Percentiles rank a stretch among this genome's conserved stretches.
These are phyloP conservation scores for Tamias sibiricus DNA, from an alignment of 2,113 vertebrate genomes.

Conservation along the genomic window DNA sequence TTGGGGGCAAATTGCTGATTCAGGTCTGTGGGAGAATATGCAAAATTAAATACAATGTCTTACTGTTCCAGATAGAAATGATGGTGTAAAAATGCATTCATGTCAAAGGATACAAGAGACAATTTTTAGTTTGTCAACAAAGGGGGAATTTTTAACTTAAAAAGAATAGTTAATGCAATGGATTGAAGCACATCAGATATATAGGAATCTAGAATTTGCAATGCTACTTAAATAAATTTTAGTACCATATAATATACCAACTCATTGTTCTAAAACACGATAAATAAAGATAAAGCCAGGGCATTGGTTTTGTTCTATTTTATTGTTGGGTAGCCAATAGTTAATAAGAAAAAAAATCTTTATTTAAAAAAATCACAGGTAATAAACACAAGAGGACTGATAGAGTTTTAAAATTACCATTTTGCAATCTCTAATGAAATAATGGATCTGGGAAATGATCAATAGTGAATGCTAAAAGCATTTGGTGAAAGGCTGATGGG, in stretches of 20 bases:
- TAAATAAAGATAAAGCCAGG: neutral
- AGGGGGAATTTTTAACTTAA: neutral
- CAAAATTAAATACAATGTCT: neutral
- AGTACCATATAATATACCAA: neutral
- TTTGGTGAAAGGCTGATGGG: slow-evolving; percentile 40
- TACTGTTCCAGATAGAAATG: neutral
- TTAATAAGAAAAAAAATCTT: neutral
- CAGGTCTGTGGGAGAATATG: neutral
- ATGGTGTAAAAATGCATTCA: neutral
- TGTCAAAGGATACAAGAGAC: neutral
- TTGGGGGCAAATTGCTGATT: neutral
- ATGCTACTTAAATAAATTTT: neutral
- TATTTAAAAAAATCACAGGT: neutral
- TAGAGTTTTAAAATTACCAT: slow-evolving; percentile 43
- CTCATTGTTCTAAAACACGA: neutral
- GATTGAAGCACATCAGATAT: neutral
- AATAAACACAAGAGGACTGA: slow-evolving; percentile 1
- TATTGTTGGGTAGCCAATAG: neutral
- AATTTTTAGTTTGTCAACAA: neutral
- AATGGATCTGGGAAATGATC: slow-evolving; percentile 26
- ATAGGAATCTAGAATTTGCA: neutral
- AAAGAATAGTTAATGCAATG: neutral
- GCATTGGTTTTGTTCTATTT: neutral
- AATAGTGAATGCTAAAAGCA: slow-evolving; percentile 53
- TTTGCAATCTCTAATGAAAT: slow-evolving; percentile 57